Base-by-base conservation (phyloP, 2,797 vertebrate genomes). In the Antrozous pallidus region DNA sequence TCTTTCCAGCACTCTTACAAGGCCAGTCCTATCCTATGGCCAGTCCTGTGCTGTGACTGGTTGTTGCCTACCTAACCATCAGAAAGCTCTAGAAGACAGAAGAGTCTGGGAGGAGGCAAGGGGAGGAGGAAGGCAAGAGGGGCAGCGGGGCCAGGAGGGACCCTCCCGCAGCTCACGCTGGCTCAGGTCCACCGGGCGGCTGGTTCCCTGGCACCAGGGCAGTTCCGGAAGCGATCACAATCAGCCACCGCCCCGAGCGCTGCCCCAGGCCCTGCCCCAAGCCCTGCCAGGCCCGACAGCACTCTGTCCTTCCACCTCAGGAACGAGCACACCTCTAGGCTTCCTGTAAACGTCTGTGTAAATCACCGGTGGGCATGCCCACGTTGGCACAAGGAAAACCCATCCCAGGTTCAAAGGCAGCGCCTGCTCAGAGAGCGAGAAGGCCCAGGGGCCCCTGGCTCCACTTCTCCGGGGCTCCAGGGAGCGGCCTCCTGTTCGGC, bases 191-290 rank as follows among this genome's bases (percentile, higher is more conserved):
- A 17, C 28, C 26, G 96, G 65, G 93, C 88, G 40, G 95, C 97
- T 84, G 42, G 94, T 97, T 97, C 97, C 96, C 97, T 83, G 40
- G 96, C 97, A 96, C n/a, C 91, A 78, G 97, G 97, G 96, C 98
- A 96, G 81, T 97, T 97, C 98, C 96, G 92, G 97, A 96, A 97
- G 95, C 31, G 96, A 97, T 97, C 49, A 36, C 91, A 0, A 97
- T 97, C 95, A 95, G 96, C 97, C 96, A 78, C 92, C 93, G 96
- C 96, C 36, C 85, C 56, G 70, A 81, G 79, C 95, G 91, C 94
- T 4, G 94, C 95, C 84, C 91, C 97, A 22, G 96, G 97, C 96
- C 22, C 93, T 61, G 81, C 75, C 91, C n/a, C n/a, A n/a, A n/a
- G n/a, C n/a, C n/a, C n/a, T n/a, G n/a, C n/a, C n/a, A n/a, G n/a